Conservation (phyloP, 2,888 invertebrate genomes). For the Heterodera filipjevi region DNA sequence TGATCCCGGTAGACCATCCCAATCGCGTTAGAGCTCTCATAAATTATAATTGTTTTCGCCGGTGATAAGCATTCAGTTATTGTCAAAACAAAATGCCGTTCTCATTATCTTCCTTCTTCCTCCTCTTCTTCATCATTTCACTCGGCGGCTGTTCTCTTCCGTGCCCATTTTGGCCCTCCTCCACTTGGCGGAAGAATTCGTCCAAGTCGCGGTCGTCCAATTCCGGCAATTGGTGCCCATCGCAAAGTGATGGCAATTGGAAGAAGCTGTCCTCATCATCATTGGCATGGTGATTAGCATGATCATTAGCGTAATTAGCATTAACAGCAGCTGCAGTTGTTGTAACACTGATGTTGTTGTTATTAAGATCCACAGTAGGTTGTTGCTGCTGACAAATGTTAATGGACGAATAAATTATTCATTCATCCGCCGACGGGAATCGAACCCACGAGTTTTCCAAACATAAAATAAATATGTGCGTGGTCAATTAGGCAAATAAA, state of each 20-base stretch:
- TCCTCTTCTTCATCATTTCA: not conserved
- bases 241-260: slow-evolving; percentile 11
- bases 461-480: too few species aligned
- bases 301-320: not conserved
- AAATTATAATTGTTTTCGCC: too few species aligned
- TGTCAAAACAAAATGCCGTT: not conserved
- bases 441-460: too few species aligned
- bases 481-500: too few species aligned
- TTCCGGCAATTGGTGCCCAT: slow-evolving; percentile 52
- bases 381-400: too few species aligned
- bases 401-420: too few species aligned
- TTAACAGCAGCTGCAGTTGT: not conserved
- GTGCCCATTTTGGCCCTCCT: slow-evolving; percentile 21
- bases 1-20: too few species aligned
- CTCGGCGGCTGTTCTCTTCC: not conserved
- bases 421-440: too few species aligned
- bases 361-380: slow-evolving; percentile 8
- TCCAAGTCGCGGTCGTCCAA: slow-evolving; percentile 54
- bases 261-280: not conserved
- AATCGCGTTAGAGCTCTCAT: too few species aligned
- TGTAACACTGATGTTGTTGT: not conserved
- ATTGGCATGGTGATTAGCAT: not conserved
- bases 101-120: not conserved
- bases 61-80: too few species aligned
- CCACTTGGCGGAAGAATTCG: slow-evolving; percentile 57